Base-by-base conservation (phyloP, 2,797 vertebrate species). In the Microctenopoma lineatum region DNA sequence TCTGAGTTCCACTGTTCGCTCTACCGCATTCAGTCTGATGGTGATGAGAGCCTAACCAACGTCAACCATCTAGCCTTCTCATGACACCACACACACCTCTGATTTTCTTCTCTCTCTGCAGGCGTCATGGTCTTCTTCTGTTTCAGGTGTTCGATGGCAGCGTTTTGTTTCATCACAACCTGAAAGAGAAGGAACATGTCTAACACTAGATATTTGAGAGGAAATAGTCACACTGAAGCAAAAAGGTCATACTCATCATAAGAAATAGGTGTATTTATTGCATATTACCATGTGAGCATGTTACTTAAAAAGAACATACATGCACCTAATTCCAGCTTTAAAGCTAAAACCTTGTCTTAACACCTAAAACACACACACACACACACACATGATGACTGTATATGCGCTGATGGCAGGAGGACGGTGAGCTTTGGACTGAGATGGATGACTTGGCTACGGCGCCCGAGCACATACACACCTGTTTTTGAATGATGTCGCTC, bases 141-240 rank as follows among this genome's bases (percentile, higher is more conserved):
- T 86, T 98, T 99, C 87, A 99, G 92, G 87, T 98, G 96, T 81
- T 99, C 97, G 66, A 99, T 98, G 42, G 94, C 96, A 71, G 97
- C 97, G 27, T 98, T 99, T 90, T 99, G 97, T 83, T 99, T 99
- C 96, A 98, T 96, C 84, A 99, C 96, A 91, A 98, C 96, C 97
- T 99, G 87, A 75, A 81, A 80, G 27, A 0, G 4, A 44, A 0
- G 7, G 4, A 46, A 21, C 8, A 61, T n/a, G 5, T 51, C 66
- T 14, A 27, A 42, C 45, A 52, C 16, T 14, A 66, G n/a, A 44
- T 1, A 39, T 57, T 77, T 60, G 29, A 65, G 12, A 42, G 36
- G 16, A 66, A 32, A 47, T 5, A 9, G 3, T 36, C n/a, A 36
- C 8, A 56, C 3, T 11, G 8, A 15, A 1, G 25, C 8, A 45